Percentiles rank a stretch among this genome's conserved stretches.
These are phyloP conservation scores for Microctenopoma stevenorrisi DNA, from an alignment of 2,797 vertebrate species.

Conservation along the genomic window DNA sequence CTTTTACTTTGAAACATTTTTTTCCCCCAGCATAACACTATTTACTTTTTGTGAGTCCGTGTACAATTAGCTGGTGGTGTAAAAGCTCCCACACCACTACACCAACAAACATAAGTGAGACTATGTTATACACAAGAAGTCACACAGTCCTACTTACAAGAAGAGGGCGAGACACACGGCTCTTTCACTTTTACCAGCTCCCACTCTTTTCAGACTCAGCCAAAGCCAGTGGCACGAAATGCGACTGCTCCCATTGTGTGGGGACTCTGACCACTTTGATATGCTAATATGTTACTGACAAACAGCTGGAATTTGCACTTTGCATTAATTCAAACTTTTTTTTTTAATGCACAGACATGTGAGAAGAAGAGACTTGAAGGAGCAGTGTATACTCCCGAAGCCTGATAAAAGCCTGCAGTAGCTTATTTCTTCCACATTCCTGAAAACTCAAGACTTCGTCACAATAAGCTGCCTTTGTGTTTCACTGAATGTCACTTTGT, in stretches of 20 bases:
- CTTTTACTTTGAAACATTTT: not conserved
- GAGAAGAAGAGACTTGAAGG: slow-evolving; percentile 79
- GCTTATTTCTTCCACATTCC: slow-evolving; percentile 75
- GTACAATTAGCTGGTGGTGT: slow-evolving; percentile 19
- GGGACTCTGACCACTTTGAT: slow-evolving; percentile 92
- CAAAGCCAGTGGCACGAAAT: slow-evolving; percentile 89
- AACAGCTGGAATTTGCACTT: slow-evolving; percentile 94
- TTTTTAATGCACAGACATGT: slow-evolving; percentile 83
- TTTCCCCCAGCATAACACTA: not conserved
- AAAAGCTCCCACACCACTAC: slow-evolving; percentile 28
- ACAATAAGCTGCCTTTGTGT: slow-evolving; percentile 35
- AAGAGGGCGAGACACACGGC: slow-evolving; percentile 81
- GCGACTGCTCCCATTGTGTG: slow-evolving; percentile 89
- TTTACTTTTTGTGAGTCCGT: slow-evolving; percentile 6
- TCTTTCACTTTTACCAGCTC: slow-evolving; percentile 84
- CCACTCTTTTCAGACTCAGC: slow-evolving; percentile 85
- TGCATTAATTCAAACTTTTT: slow-evolving; percentile 90
- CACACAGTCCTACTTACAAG: slow-evolving; percentile 71
- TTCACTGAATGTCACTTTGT: slow-evolving; percentile 45
- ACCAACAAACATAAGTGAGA: slow-evolving; percentile 56
- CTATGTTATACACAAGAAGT: slow-evolving; percentile 59
- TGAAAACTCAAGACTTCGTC: slow-evolving; percentile 44
- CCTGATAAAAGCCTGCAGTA: slow-evolving; percentile 79
- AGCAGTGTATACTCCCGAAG: slow-evolving; percentile 73
- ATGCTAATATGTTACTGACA: slow-evolving; percentile 92